Percentiles rank a stretch among this genome's conserved stretches.
phyloP scores from a whole-genome alignment of 2,797 vertebrate genomes.

The Hippoglossus hippoglossus region DNA sequence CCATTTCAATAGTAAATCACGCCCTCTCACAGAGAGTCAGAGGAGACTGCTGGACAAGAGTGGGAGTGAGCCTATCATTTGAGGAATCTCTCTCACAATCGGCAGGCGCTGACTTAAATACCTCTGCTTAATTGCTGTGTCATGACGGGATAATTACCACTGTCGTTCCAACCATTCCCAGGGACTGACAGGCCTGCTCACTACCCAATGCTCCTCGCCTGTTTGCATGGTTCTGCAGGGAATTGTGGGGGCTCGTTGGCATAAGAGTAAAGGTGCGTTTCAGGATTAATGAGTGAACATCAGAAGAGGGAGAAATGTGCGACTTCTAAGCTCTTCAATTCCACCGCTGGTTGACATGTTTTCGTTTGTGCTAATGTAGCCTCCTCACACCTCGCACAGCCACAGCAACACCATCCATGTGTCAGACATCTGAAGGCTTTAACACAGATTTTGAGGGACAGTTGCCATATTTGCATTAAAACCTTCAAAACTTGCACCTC shows the following conservation, averaged over 20 bases:
- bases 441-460: neutral
- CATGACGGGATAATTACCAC: constrained; percentile 68
- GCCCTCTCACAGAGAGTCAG: constrained; percentile 34
- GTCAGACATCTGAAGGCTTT: too few relatives aligned
- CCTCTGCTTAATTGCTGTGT: constrained; percentile 67
- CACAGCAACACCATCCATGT: too few relatives aligned
- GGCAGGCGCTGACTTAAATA: constrained; percentile 57
- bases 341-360: constrained; percentile 31
- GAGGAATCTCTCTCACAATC: constrained; percentile 50
- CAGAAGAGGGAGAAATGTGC: neutral
- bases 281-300: neutral
- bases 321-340: constrained; percentile 10
- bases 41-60: constrained; percentile 52
- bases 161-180: constrained; percentile 44
- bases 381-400: neutral
- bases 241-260: constrained; percentile 6
- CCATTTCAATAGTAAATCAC: constrained; percentile 51
- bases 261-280: neutral
- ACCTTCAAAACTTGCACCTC: too few relatives aligned
- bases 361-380: constrained; percentile 35
- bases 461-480: neutral
- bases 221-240: constrained; percentile 22
- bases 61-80: constrained; percentile 61
- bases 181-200: constrained; percentile 29
- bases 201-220: constrained; percentile 7